Conservation (phyloP, 2,888 invertebrate species). For the Hirtodrosophila histrioides region DNA sequence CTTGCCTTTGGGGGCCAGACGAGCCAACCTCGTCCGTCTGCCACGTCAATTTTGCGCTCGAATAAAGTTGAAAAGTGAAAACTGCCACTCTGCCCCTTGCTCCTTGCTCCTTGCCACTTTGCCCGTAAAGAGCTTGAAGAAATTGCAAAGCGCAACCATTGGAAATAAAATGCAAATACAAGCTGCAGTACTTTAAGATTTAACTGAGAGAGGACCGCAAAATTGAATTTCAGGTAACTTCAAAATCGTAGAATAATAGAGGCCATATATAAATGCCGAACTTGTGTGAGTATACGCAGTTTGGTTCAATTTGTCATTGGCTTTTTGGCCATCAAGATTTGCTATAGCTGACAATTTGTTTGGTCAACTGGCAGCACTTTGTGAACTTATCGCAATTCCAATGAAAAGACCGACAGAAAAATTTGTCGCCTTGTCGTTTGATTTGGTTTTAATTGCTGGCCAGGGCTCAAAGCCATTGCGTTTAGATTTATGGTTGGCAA, state of each 20-base stretch:
- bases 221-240: constrained; percentile 29
- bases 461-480: constrained; percentile 50
- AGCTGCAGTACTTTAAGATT: constrained; percentile 10
- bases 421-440: constrained; percentile 53
- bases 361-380: constrained; percentile 33
- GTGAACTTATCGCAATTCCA: constrained; percentile 25
- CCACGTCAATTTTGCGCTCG: constrained; percentile 62
- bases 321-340: constrained; percentile 57
- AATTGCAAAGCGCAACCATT: constrained; percentile 58
- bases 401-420: constrained; percentile 9
- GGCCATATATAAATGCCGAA: neutral
- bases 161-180: constrained; percentile 67
- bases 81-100: constrained; percentile 6
- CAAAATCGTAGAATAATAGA: constrained; percentile 4
- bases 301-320: constrained; percentile 36
- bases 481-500: constrained; percentile 59
- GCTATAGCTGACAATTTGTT: constrained; percentile 36
- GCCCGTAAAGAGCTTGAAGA: constrained; percentile 21
- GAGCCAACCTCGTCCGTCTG: constrained; percentile 15
- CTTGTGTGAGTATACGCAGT: constrained; percentile 2
- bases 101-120: no score
- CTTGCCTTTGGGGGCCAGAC: constrained; percentile 13
- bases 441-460: constrained; percentile 64
- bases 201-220: neutral
- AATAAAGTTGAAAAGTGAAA: constrained; percentile 71